Base-by-base conservation (phyloP, 2,797 vertebrate species). In the Ctenochaetus hawaiiensis region DNA sequence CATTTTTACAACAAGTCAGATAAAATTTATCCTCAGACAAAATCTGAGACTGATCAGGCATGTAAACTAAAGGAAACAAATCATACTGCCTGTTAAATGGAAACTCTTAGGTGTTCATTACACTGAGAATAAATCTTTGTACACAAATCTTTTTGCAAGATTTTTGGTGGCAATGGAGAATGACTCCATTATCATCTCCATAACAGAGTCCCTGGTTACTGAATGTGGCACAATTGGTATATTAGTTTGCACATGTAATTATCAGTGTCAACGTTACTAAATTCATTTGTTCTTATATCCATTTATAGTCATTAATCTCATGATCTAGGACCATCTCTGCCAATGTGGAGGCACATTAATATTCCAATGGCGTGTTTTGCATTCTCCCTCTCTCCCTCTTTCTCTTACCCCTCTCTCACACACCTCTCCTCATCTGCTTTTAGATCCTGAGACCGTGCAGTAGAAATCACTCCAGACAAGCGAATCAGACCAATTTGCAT, bases 401-500 rank as follows among this genome's bases (percentile, higher is more conserved):
- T 63, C 43, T 58, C 6, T n/a, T 10, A 9, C n/a, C 34, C 51
- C 58, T 5, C n/a, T 58, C 51, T 26, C 65, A 60, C n/a, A 71
- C 67, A 78, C 72, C 60, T 70, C 63, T 76, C 53, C 64, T 88
- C 66, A 67, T 87, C 56, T 54, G 59, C 77, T 85, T 81, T 89
- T 78, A 75, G 67, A 62, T 43, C 70, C 59, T 53, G 49, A 72
- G 52, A 54, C 70, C 6, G 14, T 22, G 56, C 73, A 73, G 72
- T 60, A 57, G 61, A 87, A 87, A 90, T 87, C 72, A 70, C 70
- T 88, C 87, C 69, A 89, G 82, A 89, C 82, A 86, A 64, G 61
- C 17, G 10, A 84, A 84, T 89, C 80, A 57, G 77, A 82, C 59
- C 62, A 66, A 88, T 90, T 75, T 88, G 82, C 87, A 92, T 90